Base-by-base conservation (phyloP, 2,888 invertebrate genomes). In the Drosophila buzzatii region DNA sequence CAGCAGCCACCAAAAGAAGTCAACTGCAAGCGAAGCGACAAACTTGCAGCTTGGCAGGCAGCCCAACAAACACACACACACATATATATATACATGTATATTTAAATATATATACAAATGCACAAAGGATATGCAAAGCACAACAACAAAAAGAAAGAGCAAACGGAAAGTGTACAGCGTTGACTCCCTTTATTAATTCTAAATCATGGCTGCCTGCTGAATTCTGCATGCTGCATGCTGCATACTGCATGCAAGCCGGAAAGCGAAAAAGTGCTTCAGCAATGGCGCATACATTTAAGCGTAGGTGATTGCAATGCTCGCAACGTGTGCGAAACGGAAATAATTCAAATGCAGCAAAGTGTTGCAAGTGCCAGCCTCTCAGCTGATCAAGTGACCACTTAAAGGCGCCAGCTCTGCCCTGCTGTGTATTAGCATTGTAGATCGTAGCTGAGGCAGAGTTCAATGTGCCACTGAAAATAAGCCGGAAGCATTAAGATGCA, bases 181-280 rank as follows among this genome's bases (percentile, higher is more conserved):
- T 62, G 74, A 65, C 81, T 60, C 73, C 79, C 72, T 76, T 81
- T 88, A 85, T 85, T 88, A 85, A 85, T 88, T 85, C 88, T 85
- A 85, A 88, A 83, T 85, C 85, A 77, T 74, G 77, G 52, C 76
- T 57, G 76, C 66, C 16, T 23, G 23, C 27, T 23, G 23, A 14
- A 37, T 47, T 35, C 71, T 27, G 23, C 87, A 79, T 73, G 73
- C 52, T 73, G 61, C 60, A 57, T 47, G 23, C 7, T 18, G 51
- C 18, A 52, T 31, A n/a, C 2, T 52, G 51, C 1, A 66, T 64
- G 42, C 61, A 64, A 58, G 39, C 72, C 70, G 66, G 78, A 70
- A 73, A 56, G 65, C 69, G 20, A 57, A 63, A 56, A 56, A 63
- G 49, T 63, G 56, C 65, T 55, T 69, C 60, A 53, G 53, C 42